Evolutionary conservation across 2,888 invertebrate species (phyloP).

Genomic region (Yponomeuta cagnagella): DNA sequence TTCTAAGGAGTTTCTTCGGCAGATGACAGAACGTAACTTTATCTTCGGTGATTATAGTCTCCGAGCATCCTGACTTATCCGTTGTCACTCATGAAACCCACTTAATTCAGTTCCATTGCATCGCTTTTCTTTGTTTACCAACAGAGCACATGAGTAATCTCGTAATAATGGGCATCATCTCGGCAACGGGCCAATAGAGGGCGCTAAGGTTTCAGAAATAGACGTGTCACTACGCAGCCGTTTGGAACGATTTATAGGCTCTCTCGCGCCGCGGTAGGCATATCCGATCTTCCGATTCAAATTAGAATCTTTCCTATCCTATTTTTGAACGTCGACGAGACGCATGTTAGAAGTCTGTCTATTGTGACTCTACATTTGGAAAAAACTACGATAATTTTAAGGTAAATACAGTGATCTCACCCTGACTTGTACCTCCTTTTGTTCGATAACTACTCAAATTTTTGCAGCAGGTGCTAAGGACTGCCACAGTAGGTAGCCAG

Average conservation of each 20-base stretch:
- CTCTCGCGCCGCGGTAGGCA: conserved; percentile 45
- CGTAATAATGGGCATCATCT: conserved; percentile 41
- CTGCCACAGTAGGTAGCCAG: no score
- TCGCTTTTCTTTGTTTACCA: conserved; percentile 58
- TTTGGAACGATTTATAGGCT: conserved; percentile 27
- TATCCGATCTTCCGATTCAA: conserved; percentile 57
- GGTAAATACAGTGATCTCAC: no score
- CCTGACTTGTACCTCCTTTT: no score
- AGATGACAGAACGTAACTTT: no score
- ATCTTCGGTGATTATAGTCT: no score
- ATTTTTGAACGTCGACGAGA: not conserved
- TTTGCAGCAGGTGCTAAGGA: no score
- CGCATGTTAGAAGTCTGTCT: not conserved
- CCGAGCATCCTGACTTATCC: no score
- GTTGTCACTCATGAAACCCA: not conserved
- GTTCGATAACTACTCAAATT: no score
- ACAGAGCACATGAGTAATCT: conserved; percentile 66
- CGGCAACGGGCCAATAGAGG: conserved; percentile 71
- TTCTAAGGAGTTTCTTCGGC: no score
- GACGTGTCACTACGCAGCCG: conserved; percentile 51
- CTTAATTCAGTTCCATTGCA: not conserved
- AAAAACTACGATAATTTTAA: no score
- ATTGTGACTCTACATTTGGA: no score
- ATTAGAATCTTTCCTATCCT: conserved; percentile 10
- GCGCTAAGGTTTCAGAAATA: conserved; percentile 58